Evolutionary conservation across 1,140 invertebrate species (phyloP).

Genomic region (Drosophila saltans): DNA sequence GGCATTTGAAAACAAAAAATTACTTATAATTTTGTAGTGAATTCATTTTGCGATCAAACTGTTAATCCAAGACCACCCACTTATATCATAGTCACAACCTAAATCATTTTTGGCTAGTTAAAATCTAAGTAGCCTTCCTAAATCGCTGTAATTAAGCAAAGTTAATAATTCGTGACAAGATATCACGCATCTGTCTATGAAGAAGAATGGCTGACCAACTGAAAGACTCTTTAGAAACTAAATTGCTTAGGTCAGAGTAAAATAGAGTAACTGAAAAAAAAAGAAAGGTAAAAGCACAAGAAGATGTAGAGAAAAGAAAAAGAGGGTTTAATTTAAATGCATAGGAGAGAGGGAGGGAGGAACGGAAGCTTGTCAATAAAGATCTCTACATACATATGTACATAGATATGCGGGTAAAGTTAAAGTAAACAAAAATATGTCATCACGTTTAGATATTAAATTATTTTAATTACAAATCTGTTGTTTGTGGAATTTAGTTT

Average conservation of each 20-base stretch:
- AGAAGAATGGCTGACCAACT: not conserved
- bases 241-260: not conserved
- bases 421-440: not conserved
- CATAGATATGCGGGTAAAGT: not conserved
- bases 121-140: not conserved
- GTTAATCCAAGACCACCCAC: too few relatives aligned
- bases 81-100: not conserved
- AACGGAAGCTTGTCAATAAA: conserved; percentile 5
- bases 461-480: conserved; percentile 6
- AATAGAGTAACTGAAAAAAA: not conserved
- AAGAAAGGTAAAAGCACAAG: not conserved
- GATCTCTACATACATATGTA: conserved; percentile 1
- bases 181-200: not conserved
- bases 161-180: conserved; percentile 6
- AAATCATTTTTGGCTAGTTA: not conserved
- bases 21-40: too few relatives aligned
- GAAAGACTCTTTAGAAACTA: not conserved
- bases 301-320: not conserved
- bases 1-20: too few relatives aligned
- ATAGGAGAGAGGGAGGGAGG: not conserved
- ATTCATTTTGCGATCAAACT: too few relatives aligned
- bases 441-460: conserved; percentile 2
- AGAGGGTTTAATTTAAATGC: not conserved
- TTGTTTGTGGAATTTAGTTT: not conserved
- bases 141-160: conserved; percentile 2